Evolutionary conservation across 2,113 vertebrate genomes (phyloP), one percentile per base, ranked within the genome.

Genomic region (Ciconia stormi): DNA sequence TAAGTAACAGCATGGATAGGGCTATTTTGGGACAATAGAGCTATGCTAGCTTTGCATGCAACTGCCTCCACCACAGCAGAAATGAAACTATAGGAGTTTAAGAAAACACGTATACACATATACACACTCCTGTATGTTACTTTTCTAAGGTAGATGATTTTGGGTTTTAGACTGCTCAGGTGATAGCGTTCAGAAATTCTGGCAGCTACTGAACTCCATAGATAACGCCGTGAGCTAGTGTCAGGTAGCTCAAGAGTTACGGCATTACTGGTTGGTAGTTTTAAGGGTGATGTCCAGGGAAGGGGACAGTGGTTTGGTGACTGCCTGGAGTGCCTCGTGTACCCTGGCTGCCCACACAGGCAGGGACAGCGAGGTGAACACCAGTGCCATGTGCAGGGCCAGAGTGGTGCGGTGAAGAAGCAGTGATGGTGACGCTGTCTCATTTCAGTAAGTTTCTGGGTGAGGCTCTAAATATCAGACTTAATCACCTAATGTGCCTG

Each of bases 141-240:
- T 26, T 85, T 92, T 82, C n/a, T 59, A 89, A 73, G 8, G 82
- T 77, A 95, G 73, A 90, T 89, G 8, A 81, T 91, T 95, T 79
- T 19, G 78, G 55, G 66, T 65, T 95, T 95, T 95, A 91, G 83
- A 86, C 87, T 93, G 93, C 82, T 66, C 56, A 32, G 83, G 89
- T 92, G 87, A 94, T 50, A 91, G 67, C 52, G 87, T 93, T 94
- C 88, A 94, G 95, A 97, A 97, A 96, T 96, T 87, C 89, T 87
- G 82, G 82, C 80, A 95, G 95, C 59, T 82, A 82, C 92, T 92
- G 96, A 87, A 52, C 70, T 93, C 79, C 72, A 44, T 1, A 71
- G 47, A 49, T 47, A 67, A 87, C 7, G 9, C 23, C 29, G 29
- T 61, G 89, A 86, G 82, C 7, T 44, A 53, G 13, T 3, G 32